phyloP scores from a whole-genome alignment of 1,140 invertebrate species.

The Ganaspis sp. region DNA sequence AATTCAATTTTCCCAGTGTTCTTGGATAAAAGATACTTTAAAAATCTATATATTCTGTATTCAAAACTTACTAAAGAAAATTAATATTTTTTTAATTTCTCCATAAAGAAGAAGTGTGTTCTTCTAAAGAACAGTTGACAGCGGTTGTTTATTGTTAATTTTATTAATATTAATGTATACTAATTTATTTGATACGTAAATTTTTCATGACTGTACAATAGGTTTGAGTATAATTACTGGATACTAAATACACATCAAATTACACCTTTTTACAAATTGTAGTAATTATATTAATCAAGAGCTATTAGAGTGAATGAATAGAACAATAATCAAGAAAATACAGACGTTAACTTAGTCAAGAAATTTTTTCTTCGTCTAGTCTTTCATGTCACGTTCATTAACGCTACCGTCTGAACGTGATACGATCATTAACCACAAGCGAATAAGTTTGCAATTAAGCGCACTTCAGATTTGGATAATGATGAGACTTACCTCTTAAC shows the following conservation, averaged over 20 bases:
- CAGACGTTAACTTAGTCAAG: constrained; percentile 13
- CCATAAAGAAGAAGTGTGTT: too few species aligned
- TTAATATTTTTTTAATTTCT: too few species aligned
- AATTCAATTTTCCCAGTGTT: too few species aligned
- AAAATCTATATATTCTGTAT: too few species aligned
- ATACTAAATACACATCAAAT: neutral
- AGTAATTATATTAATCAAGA: constrained; percentile 17
- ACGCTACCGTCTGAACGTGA: constrained; percentile 22
- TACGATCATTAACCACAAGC: constrained; percentile 26
- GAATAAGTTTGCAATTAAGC: constrained; percentile 30
- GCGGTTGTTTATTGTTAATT: too few species aligned
- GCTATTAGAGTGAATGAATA: constrained; percentile 15
- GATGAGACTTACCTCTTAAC: constrained; percentile 19
- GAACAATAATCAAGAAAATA: constrained; percentile 27
- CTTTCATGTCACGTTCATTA: constrained; percentile 25
- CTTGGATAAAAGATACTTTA: too few species aligned
- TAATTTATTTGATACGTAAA: too few species aligned
- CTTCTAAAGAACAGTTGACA: too few species aligned
- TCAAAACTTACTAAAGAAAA: too few species aligned
- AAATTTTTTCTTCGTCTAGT: constrained; percentile 10
- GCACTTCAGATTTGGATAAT: constrained; percentile 23
- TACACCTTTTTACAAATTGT: neutral
- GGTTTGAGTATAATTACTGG: neutral
- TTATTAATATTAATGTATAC: too few species aligned
- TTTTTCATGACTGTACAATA: neutral